Percentiles rank a stretch among this genome's conserved stretches.
Conservation (phyloP, 2,888 invertebrate genomes). For the Teleiodes luculella region DNA sequence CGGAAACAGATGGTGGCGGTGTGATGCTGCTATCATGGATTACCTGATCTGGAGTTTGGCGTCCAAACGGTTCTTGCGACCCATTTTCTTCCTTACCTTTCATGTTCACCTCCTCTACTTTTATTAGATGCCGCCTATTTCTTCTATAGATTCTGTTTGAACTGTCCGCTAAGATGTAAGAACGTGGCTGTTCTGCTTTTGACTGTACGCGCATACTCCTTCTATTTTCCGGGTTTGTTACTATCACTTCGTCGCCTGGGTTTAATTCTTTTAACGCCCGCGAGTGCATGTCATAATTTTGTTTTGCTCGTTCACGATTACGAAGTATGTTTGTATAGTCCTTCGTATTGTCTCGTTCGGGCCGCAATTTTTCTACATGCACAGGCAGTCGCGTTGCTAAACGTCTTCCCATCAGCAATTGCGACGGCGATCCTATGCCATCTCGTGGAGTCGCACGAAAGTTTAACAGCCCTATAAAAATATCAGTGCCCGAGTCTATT, state of each 20-base stretch:
- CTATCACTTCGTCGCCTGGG: not conserved
- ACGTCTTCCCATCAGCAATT: slow-evolving; percentile 2
- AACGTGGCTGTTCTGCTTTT: not conserved
- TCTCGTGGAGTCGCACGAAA: not conserved
- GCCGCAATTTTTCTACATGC: not conserved
- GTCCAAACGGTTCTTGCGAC: too few relatives aligned
- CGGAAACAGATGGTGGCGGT: too few relatives aligned
- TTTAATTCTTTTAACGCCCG: not conserved
- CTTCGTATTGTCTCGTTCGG: not conserved
- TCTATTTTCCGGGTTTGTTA: not conserved
- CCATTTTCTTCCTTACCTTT: too few relatives aligned
- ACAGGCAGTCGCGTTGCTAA: not conserved
- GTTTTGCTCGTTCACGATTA: not conserved
- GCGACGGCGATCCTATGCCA: not conserved
- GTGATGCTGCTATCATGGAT: too few relatives aligned
- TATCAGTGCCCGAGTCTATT: slow-evolving; percentile 9
- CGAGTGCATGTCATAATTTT: not conserved
- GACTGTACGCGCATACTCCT: not conserved
- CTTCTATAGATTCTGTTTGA: not conserved
- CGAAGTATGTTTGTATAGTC: not conserved
- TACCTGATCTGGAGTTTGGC: too few relatives aligned
- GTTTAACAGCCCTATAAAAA: slow-evolving; percentile 9
- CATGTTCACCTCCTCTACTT: too few relatives aligned
- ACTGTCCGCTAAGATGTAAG: not conserved
- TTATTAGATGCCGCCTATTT: not conserved